These are phyloP conservation scores for Callimorpha dominula DNA, from an alignment of 2,888 invertebrate genomes.

Conservation along the genomic window DNA sequence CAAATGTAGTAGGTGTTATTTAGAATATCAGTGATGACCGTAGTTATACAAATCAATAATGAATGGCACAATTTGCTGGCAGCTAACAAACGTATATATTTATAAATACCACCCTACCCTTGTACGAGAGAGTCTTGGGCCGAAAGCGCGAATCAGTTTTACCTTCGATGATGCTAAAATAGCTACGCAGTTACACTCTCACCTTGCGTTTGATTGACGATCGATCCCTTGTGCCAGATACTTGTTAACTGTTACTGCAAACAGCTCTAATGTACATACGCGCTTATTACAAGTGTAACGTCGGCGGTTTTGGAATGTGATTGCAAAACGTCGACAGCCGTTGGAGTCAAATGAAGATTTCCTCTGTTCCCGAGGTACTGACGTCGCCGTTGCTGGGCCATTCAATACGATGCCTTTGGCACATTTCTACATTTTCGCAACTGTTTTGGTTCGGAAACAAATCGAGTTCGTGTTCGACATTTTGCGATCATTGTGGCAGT, in stretches of 20 bases:
- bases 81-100: conserved; percentile 78
- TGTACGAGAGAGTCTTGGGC: conserved; percentile 83
- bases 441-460: conserved; percentile 78
- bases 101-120: conserved; percentile 83
- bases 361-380: conserved; percentile 58
- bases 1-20: conserved; percentile 28
- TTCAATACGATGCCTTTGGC: conserved; percentile 64
- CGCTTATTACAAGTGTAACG: conserved; percentile 61
- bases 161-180: conserved; percentile 86
- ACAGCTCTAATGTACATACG: conserved; percentile 66
- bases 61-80: conserved; percentile 69
- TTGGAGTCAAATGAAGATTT: conserved; percentile 59
- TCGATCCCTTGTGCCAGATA: conserved; percentile 86
- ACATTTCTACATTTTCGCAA: conserved; percentile 81
- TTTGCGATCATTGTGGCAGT: conserved; percentile 82
- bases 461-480: conserved; percentile 85
- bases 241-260: conserved; percentile 78
- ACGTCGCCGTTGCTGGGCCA: conserved; percentile 49
- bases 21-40: conserved; percentile 52
- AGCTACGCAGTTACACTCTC: conserved; percentile 83
- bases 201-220: conserved; percentile 87
- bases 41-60: conserved; percentile 61
- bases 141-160: conserved; percentile 85
- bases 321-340: conserved; percentile 59
- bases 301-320: conserved; percentile 54